These are phyloP conservation scores for Philereme vetulata DNA, from an alignment of 2,888 invertebrate genomes.

Conservation along the genomic window DNA sequence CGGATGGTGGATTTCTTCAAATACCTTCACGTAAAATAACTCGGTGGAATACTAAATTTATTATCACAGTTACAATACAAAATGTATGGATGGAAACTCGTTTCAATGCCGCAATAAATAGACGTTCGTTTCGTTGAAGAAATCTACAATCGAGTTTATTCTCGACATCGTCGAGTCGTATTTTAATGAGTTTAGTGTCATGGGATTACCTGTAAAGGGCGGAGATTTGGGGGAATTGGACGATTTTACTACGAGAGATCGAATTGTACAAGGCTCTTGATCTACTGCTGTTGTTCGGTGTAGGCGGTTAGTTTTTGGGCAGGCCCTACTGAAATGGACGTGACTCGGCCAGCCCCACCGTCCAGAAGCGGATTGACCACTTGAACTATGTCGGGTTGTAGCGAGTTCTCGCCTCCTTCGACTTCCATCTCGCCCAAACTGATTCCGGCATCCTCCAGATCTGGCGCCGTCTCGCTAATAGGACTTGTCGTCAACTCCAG, in stretches of 20 bases:
- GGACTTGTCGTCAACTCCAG: conserved; percentile 90
- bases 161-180: conserved; percentile 44
- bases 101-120: conserved; percentile 52
- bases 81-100: conserved; percentile 72
- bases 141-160: conserved; percentile 73
- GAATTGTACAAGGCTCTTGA: conserved; percentile 3
- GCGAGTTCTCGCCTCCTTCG: conserved; percentile 75
- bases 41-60: conserved; percentile 81
- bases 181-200: conserved; percentile 45
- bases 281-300: conserved; percentile 60
- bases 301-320: conserved; percentile 69
- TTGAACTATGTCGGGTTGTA: conserved; percentile 83
- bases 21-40: conserved; percentile 68
- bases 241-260: conserved; percentile 33
- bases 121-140: conserved; percentile 72
- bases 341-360: conserved; percentile 75
- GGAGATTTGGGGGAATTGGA: conserved; percentile 42
- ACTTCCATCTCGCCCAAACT: conserved; percentile 70
- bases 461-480: conserved; percentile 83
- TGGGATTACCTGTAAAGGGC: conserved; percentile 46
- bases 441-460: conserved; percentile 62
- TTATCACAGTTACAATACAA: conserved; percentile 83
- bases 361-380: conserved; percentile 79
- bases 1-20: conserved; percentile 78
- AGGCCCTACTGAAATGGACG: conserved; percentile 77